Base-by-base conservation (phyloP, 2,888 invertebrate species). In the Cerceris ruficornis region DNA sequence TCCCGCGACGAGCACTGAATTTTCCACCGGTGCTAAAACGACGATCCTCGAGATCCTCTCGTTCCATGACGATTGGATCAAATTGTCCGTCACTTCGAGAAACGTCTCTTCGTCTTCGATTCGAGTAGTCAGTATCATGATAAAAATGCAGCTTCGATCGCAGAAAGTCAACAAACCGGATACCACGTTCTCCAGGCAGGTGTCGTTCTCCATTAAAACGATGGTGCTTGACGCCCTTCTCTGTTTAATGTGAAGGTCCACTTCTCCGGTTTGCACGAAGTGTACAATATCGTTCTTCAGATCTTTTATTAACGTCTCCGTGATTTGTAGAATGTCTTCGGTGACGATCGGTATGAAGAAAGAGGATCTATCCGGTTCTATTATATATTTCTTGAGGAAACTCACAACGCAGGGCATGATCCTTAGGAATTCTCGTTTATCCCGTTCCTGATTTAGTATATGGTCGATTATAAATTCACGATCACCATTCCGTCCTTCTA, bases 51-150 rank as follows among this genome's bases (percentile, higher is more conserved):
- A 81, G 2, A 88, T 65, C 58, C 74, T 75, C 8, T 61, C 67
- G 5, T 6, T 7, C 88, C 89, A 88, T 74, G 89, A 61, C 11
- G 58, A 49, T 5, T 64, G 17, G 1, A 80, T 67, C 9, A 88
- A 6, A 7, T 8, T 14, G 5, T 74, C 50, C 0, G 80, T 81
- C 5, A 87, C 85, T 6, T 58, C 64, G 14, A 89, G 75, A 13
- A 90, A 89, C 2, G 50, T 72, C 9, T 80, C 66, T 17, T 82
- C 59, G 59, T 85, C 69, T 0, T 15, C 55, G 66, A 81, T 87
- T 6, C 14, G 6, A 5, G 41, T 59, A 0, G 77, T 81, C 50
- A 86, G 8, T n/a, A 87, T 68, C 15, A 86, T 17, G 9, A 84
- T 61, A 50, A 81, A 88, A 5, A 65, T 62, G 69, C 90, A 89